Conservation (phyloP, 2,888 invertebrate genomes). For the Timema podura region DNA sequence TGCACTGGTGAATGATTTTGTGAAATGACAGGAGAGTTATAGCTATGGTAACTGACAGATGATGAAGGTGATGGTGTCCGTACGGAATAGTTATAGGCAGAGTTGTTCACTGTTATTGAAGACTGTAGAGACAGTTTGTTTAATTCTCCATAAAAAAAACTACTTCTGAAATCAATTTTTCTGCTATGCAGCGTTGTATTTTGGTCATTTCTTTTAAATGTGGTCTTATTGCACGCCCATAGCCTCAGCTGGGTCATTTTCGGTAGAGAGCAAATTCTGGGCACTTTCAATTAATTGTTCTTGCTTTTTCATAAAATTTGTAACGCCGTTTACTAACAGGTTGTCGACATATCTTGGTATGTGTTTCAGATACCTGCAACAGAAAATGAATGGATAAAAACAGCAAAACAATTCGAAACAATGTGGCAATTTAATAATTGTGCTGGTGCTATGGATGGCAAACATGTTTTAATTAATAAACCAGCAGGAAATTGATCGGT, state of each 20-base stretch:
- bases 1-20: no score
- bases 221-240: neutral
- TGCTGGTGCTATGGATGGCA: neutral
- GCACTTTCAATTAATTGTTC: neutral
- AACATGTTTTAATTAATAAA: neutral
- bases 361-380: slow-evolving; percentile 10
- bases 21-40: no score
- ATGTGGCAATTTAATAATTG: slow-evolving; percentile 4
- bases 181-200: neutral
- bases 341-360: neutral
- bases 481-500: slow-evolving; percentile 3
- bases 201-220: neutral
- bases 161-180: neutral
- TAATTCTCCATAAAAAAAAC: slow-evolving; percentile 7
- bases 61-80: no score
- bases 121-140: neutral
- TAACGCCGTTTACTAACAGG: neutral
- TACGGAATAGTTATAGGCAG: no score
- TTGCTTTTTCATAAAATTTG: neutral
- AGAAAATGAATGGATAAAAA: neutral
- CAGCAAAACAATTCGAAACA: neutral
- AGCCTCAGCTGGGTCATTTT: neutral
- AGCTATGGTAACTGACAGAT: no score
- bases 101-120: neutral
- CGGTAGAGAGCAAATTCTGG: neutral